Base-by-base conservation (phyloP, 2,113 vertebrate genomes). In the Amblyopsis rosae region DNA sequence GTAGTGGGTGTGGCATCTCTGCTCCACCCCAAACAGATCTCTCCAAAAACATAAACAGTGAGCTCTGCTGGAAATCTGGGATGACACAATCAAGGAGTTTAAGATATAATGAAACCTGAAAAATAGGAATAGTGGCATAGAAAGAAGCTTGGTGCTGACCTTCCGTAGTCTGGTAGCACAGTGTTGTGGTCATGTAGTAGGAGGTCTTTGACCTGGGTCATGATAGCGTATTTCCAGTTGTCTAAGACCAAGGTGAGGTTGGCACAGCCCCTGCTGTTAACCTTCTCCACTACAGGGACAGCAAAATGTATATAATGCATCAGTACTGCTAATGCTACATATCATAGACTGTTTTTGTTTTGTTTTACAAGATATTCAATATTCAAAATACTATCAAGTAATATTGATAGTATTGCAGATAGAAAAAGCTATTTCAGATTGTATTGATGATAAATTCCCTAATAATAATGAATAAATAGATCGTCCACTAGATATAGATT, bases 161-260 rank as follows among this genome's bases (percentile, higher is more conserved):
- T 89, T 8, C 87, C 90, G 0, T 96, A 96, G 85, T 95, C 94
- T 0, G 95, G 94, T 77, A 96, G 92, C 66, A 96, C 95, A 0
- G 88, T 92, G 62, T 80, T 92, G 89, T 95, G 94, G 84, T 95
- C 94, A 0, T 92, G 92, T 0, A 95, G 88, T n/a, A 96, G 93
- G 59, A 96, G 85, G 77, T 94, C 95, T 78, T 92, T 90, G 53
- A 95, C 89, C 83, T 96, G 94, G 0, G 94, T 92, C 71, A 93
- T 91, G 80, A 96, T 96, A 83, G 95, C 94, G 26, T 93, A 96
- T 62, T 93, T 95, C 95, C 95, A 96, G 88, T 95, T 96, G 80
- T 95, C 94, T 76, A 96, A 69, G 0, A 96, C 92, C 79, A 93
- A 62, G 3, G 95, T 94, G 67, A 96, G 92, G 88, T 96, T 96